A percentile compares a stretch with the other conserved stretches of the same genome.
Conservation (phyloP, 2,797 vertebrate species). For the Xenopus petersii region DNA sequence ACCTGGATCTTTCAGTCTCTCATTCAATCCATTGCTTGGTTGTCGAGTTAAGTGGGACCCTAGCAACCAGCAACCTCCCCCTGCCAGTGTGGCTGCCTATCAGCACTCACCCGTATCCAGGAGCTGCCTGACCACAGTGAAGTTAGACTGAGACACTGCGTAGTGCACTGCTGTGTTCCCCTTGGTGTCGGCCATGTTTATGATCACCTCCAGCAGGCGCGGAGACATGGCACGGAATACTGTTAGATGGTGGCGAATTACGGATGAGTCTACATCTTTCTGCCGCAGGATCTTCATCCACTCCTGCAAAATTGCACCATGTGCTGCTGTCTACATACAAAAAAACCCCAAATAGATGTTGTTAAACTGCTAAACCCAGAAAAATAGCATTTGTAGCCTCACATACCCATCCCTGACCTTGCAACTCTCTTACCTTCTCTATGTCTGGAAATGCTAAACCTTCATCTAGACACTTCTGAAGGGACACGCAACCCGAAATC, state of each 20-base stretch:
- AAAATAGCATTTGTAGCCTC: not conserved
- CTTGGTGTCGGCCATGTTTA: conserved; percentile 88
- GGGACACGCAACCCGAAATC: conserved; percentile 70
- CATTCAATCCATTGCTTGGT: no score
- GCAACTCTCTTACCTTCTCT: conserved; percentile 67
- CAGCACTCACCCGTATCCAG: conserved; percentile 66
- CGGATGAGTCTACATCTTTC: conserved; percentile 74
- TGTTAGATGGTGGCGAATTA: conserved; percentile 76
- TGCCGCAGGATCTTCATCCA: conserved; percentile 88
- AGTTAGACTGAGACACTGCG: conserved; percentile 89
- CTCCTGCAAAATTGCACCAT: conserved; percentile 80
- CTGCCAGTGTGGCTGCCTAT: no score
- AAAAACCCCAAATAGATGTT: not conserved
- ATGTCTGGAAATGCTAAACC: conserved; percentile 77
- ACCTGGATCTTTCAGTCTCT: conserved; percentile 45
- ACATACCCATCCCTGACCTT: no score
- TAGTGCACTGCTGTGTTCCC: conserved; percentile 90
- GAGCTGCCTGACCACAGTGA: conserved; percentile 79
- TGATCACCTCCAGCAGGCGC: conserved; percentile 81
- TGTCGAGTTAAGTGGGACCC: no score
- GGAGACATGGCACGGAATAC: conserved; percentile 75
- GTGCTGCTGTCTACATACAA: conserved; percentile 63
- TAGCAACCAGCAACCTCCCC: no score
- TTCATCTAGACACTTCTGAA: conserved; percentile 80
- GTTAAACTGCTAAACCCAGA: no score